Evolutionary conservation across 2,888 invertebrate species (phyloP), one percentile per base, ranked within the genome.

Genomic region (Apamea crenata): DNA sequence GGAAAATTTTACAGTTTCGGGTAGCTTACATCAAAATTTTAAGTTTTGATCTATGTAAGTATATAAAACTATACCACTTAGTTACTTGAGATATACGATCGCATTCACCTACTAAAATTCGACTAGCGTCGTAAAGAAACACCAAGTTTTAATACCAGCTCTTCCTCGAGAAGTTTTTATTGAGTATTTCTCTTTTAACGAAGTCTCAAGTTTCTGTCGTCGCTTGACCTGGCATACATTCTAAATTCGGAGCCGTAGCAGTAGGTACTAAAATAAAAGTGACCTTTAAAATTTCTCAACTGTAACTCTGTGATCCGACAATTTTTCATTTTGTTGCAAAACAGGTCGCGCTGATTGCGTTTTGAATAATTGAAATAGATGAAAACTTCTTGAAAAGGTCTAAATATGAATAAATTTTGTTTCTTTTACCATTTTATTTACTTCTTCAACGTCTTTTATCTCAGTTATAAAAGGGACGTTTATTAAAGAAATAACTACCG

Each of bases 151-250:
- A 78, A 50, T 65, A 74, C 36, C 40, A 65, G 25, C 21, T 25
- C 50, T 50, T 61, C 56, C 36, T 74, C n/a, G 56, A 67, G 65
- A 83, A 78, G 36, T 78, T 72, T 74, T 78, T 61, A 65, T 67
- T 86, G 40, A 61, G n/a, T 25, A 65, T 72, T 78, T 68, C 72
- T 82, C 71, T 44, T 69, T 50, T 65, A 81, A 84, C 77, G 0
- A 44, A 40, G 32, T 63, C 56, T 72, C 61, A 65, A 73, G 63
- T 76, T 68, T 74, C 67, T 40, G 67, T 59, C 70, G 67, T 65
- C 72, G 66, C 77, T 77, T 83, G 87, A 85, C 87, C 88, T 74
- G 74, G 80, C 50, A 77, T 74, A 67, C 44, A 69, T 83, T 86
- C 86, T 87, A 86, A 82, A 89, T 78, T 80, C 25, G 10, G 78